Evolutionary conservation across 2,113 vertebrate genomes (phyloP), one percentile per base, ranked within the genome.

Genomic region (Spermophilus dauricus): DNA sequence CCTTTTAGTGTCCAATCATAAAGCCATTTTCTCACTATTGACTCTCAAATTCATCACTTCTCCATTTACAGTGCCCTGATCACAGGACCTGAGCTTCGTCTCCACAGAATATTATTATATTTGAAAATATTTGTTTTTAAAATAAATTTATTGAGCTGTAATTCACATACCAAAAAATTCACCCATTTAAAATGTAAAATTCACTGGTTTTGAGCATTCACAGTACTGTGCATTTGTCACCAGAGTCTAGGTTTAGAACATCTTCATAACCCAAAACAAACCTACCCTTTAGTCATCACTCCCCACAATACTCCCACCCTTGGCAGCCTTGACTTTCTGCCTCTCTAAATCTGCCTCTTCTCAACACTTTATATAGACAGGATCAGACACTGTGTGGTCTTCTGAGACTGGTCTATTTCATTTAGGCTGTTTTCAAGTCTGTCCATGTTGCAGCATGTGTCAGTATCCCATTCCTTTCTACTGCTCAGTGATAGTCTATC

Each of bases 71-170:
- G 53, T 95, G 18, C 30, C 11, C 30, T 89, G 65, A 56, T 58
- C 77, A 75, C 77, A 89, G 32, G 72, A 88, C 11, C 20, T 39
- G 39, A 81, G 56, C 18, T 58, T 58, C n/a, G 16, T 45, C n/a
- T 89, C 20, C 48, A 26, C 61, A 85, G n/a, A 84, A 77, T 72
- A 89, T 45, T 91, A 95, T 24, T 70, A 70, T 70, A 85, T 45
- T 34, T 51, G 13, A 51, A 17, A 4, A 12, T 42, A 20, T 7
- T 51, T 39, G n/a, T 70, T 53, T 81, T 75, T 77, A 77, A 94
- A 92, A 80, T 20, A 37, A 48, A 77, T 65, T 28, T 75, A 24
- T 45, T 88, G 18, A 93, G 4, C 80, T 37, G 67, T n/a, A 70
- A 91, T 0, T 88, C 34, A 90, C 51, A 42, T 37, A 61, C 20